Conservation (phyloP, 2,113 vertebrate species). For the Gavialis gangeticus region DNA sequence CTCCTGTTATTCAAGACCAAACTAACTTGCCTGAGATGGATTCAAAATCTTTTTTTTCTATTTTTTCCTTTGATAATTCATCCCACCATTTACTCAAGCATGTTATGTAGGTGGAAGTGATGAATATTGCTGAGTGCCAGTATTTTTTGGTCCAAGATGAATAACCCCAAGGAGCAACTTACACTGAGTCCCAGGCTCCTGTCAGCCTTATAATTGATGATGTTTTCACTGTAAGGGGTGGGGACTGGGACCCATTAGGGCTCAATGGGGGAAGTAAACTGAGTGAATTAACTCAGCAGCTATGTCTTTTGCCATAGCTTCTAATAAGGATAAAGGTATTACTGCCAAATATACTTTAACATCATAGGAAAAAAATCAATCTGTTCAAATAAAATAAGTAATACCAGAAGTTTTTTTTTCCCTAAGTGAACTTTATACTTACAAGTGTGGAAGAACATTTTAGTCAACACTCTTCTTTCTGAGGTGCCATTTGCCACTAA, state of each 20-base stretch:
- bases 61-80: slow-evolving; percentile 65
- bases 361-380: slow-evolving; percentile 35
- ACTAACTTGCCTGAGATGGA: not conserved
- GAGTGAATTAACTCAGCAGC: slow-evolving; percentile 88
- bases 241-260: slow-evolving; percentile 82
- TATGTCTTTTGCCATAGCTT: slow-evolving; percentile 82
- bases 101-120: slow-evolving; percentile 73
- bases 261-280: slow-evolving; percentile 75
- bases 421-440: slow-evolving; percentile 14
- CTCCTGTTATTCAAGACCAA: not conserved
- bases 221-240: slow-evolving; percentile 94
- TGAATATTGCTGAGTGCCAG: slow-evolving; percentile 77
- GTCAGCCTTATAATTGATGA: slow-evolving; percentile 92
- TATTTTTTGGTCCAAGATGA: slow-evolving; percentile 83
- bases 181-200: slow-evolving; percentile 83
- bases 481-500: slow-evolving; percentile 16
- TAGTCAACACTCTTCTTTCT: not conserved
- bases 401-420: slow-evolving; percentile 17
- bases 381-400: slow-evolving; percentile 47
- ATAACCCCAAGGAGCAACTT: slow-evolving; percentile 86
- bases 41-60: not conserved
- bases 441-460: slow-evolving; percentile 8
- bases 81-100: slow-evolving; percentile 68
- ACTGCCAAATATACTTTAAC: slow-evolving; percentile 77
- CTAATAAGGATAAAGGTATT: slow-evolving; percentile 82